Base-by-base conservation (phyloP, 2,797 vertebrate species). In the Thamnophis elegans region DNA sequence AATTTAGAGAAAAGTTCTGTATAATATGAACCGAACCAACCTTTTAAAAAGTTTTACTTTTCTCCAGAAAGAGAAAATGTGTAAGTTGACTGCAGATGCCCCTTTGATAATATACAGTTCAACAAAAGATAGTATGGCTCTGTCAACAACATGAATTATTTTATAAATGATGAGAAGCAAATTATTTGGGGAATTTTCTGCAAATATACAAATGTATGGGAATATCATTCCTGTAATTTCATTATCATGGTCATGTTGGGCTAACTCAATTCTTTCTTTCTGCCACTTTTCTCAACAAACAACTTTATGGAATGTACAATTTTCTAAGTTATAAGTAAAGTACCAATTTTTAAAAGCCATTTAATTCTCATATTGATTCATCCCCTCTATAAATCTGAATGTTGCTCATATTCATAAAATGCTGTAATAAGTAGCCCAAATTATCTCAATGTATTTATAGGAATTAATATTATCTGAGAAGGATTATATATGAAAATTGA, bases 21-120 rank as follows among this genome's bases (percentile, higher is more conserved):
- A 60, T 91, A 93, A 90, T 60, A 54, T 85, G 93, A 94, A 73
- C 94, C 68, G 65, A 92, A 60, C 2, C 5, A 93, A 58, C 58
- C 94, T 73, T 82, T 90, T 68, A 95, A 93, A 59, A 91, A 54
- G 95, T 91, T 92, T 6, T 16, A 54, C 62, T 91, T 94, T 92
- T 92, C 55, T 88, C 92, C 86, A 94, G 82, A 26, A 20, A 25
- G 2, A n/a, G 53, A 20, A 32, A 25, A 73, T 54, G 16, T 55
- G 51, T 18, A 73, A 60, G 32, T 55, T 60, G n/a, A 22, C 55
- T 82, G 3, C 25, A 88, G 85, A 53, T 18, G 60, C 56, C 56
- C 22, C 51, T 87, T 92, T 87, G 93, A 28, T 59, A 96, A 87
- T 91, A 88, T 6, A 60, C 14, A 53, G 55, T 32, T 12, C 20